Evolutionary conservation across 1,140 invertebrate genomes (phyloP).

Genomic region (Helicorthomorpha holstii): DNA sequence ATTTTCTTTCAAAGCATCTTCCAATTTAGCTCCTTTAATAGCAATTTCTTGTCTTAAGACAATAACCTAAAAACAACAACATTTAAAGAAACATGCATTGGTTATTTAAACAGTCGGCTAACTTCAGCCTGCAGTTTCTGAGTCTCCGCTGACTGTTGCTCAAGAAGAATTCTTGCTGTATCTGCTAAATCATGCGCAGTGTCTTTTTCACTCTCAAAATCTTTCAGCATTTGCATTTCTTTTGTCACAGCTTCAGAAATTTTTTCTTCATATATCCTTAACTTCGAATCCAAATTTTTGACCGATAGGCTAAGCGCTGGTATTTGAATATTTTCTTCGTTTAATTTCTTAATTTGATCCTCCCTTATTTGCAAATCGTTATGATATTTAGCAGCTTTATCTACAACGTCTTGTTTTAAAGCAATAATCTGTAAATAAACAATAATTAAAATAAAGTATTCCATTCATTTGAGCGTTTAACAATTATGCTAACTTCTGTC

Average conservation of each 20-base stretch:
- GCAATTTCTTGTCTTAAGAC: background rate
- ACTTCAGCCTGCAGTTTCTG: background rate
- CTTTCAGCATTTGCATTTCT: background rate
- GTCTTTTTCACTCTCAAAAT: constrained; percentile 7
- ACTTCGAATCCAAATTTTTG: too few relatives aligned
- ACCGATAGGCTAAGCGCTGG: too few relatives aligned
- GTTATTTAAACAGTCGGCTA: background rate
- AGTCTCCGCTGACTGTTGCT: background rate
- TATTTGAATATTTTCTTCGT: too few relatives aligned
- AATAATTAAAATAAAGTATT: background rate
- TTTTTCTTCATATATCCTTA: too few relatives aligned
- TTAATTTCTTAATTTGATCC: too few relatives aligned
- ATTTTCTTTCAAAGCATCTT: background rate
- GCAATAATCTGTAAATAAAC: background rate
- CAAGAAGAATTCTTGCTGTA: background rate
- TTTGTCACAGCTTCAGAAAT: background rate
- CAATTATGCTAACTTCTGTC: background rate
- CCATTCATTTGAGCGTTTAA: background rate
- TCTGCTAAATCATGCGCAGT: background rate
- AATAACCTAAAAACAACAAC: background rate
- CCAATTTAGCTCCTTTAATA: background rate
- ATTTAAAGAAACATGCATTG: background rate
- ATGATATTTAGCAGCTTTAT: background rate
- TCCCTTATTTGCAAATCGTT: too few relatives aligned
- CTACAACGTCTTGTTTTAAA: background rate